phyloP scores from a whole-genome alignment of 2,113 vertebrate genomes.

The Thunnus thynnus region DNA sequence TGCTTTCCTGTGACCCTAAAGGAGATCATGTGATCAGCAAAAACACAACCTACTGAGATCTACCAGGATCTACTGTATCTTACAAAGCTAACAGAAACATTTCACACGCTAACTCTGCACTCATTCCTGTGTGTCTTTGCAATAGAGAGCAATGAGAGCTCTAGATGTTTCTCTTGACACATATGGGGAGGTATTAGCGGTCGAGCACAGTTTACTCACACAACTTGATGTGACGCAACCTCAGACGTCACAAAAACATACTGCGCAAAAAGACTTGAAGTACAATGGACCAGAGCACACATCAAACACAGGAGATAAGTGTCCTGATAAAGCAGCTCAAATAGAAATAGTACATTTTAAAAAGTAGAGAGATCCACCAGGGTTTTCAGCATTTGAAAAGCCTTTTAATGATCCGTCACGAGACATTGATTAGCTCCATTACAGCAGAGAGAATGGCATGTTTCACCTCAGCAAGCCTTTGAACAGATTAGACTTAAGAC shows the following conservation, averaged over 20 bases:
- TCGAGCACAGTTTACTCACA: constrained; percentile 44
- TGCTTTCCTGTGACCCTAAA: constrained; percentile 75
- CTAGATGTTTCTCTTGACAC: constrained; percentile 29
- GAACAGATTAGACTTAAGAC: constrained; percentile 73
- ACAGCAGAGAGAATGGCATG: constrained; percentile 75
- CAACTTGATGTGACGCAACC: constrained; percentile 46
- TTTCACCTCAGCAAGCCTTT: constrained; percentile 70
- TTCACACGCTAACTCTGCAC: neutral
- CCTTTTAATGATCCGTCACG: constrained; percentile 80
- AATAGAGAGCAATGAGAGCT: neutral
- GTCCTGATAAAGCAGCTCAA: constrained; percentile 36
- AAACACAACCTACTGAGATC: constrained; percentile 5
- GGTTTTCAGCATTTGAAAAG: constrained; percentile 73
- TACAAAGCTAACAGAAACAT: constrained; percentile 39
- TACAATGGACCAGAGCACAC: constrained; percentile 46
- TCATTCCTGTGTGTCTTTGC: constrained; percentile 5
- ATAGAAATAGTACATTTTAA: constrained; percentile 24
- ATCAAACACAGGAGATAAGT: constrained; percentile 52
- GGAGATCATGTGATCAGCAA: constrained; percentile 46
- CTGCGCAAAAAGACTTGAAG: neutral
- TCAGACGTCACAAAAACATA: constrained; percentile 50
- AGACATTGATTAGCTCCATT: constrained; percentile 78
- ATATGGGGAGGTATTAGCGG: constrained; percentile 38
- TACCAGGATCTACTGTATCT: neutral
- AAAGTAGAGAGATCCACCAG: constrained; percentile 76